These are phyloP conservation scores for Equus przewalskii DNA, from an alignment of 2,113 vertebrate species.

Conservation along the genomic window DNA sequence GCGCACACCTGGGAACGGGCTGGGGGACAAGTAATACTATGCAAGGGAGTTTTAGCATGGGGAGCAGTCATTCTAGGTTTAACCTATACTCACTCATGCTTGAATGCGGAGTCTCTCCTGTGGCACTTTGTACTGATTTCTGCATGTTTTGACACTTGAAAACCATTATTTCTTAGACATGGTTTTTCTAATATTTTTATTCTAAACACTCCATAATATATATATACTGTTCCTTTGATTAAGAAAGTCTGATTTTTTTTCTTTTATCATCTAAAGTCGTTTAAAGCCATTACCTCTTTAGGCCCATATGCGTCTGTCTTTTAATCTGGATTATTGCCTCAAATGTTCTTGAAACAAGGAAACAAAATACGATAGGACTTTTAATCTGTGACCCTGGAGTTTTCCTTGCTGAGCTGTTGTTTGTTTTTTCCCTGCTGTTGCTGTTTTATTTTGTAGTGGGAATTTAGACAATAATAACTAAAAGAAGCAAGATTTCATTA, in stretches of 20 bases:
- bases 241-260: neutral
- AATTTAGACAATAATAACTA: neutral
- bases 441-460: conserved; percentile 5
- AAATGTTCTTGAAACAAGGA: conserved; percentile 17
- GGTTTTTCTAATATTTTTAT: neutral
- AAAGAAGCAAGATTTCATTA: neutral
- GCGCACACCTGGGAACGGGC: accelerated
- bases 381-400: neutral
- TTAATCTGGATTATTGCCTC: conserved; percentile 2
- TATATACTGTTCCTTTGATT: neutral
- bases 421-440: neutral
- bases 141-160: neutral
- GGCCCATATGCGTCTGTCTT: neutral
- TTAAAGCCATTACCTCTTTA: neutral
- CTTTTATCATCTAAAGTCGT: neutral
- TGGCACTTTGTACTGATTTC: neutral
- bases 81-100: neutral
- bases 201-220: neutral
- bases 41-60: too few relatives aligned
- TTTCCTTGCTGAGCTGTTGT: neutral
- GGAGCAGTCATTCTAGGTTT: neutral
- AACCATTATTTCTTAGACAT: neutral
- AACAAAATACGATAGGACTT: neutral
- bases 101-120: neutral
- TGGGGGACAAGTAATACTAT: accelerated